Percentiles rank a stretch among this genome's conserved stretches.
Evolutionary conservation across 2,797 vertebrate genomes (phyloP).

Genomic region (Hipposideros larvatus): DNA sequence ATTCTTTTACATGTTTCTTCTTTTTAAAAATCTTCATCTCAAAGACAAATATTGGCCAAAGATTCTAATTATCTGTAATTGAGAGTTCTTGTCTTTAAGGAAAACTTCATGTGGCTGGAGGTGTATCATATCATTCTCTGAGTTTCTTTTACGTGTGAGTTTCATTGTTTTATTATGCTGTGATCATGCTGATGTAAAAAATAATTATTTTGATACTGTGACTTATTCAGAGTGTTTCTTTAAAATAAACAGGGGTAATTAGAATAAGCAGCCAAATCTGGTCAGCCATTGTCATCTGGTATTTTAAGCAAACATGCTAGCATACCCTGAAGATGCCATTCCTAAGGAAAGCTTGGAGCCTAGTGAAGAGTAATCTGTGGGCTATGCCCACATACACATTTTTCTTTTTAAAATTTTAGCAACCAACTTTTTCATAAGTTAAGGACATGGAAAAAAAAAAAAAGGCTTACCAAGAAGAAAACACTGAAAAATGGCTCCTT

Average conservation of each 20-base stretch:
- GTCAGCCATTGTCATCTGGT: not conserved
- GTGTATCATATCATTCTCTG: not conserved
- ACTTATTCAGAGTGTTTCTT: conserved; percentile 61
- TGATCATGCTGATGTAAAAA: conserved; percentile 58
- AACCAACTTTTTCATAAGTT: conserved; percentile 57
- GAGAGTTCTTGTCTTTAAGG: not conserved
- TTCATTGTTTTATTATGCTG: conserved; percentile 39
- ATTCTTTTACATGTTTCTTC: conserved; percentile 25
- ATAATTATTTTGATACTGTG: conserved; percentile 43
- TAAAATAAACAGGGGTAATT: conserved; percentile 45
- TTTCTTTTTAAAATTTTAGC: conserved; percentile 36
- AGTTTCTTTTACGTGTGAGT: conserved; percentile 12
- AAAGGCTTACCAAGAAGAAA: conserved; percentile 77
- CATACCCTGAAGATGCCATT: conserved; percentile 3
- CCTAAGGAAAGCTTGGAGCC: conserved; percentile 11
- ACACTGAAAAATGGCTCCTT: conserved; percentile 73
- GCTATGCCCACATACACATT: not conserved
- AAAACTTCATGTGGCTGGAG: not conserved
- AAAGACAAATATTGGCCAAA: not conserved
- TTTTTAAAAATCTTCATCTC: not conserved
- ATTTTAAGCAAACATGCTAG: conserved; percentile 33
- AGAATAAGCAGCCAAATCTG: conserved; percentile 43
- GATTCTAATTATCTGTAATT: conserved; percentile 16
- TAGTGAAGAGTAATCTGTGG: not conserved
- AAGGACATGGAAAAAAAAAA: conserved; percentile 64